A percentile compares a stretch with the other conserved stretches of the same genome.
Conservation (phyloP, 1,140 invertebrate genomes). For the Drosophila cardini region DNA sequence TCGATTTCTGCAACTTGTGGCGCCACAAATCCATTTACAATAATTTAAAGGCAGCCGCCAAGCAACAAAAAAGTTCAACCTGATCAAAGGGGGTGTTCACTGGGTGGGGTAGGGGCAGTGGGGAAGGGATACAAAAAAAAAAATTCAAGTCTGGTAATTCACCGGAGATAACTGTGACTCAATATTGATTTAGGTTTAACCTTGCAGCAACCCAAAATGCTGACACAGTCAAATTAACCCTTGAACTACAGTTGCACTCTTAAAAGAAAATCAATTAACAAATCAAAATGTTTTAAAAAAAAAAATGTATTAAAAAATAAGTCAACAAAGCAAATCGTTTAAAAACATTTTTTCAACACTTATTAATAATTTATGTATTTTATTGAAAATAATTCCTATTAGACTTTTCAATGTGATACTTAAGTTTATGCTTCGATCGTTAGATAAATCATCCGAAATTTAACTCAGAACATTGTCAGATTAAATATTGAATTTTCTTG, state of each 20-base stretch:
- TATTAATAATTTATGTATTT: no score
- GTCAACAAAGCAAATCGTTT: no score
- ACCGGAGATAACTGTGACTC: conserved; percentile 27
- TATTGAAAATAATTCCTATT: no score
- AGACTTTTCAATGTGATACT: no score
- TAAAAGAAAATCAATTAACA: neutral
- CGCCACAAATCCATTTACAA: conserved; percentile 75
- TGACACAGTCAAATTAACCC: neutral
- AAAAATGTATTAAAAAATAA: no score
- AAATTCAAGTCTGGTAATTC: neutral
- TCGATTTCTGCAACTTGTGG: conserved; percentile 75
- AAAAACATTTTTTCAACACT: no score
- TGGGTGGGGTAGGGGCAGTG: neutral
- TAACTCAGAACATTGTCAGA: no score
- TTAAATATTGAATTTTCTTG: no score
- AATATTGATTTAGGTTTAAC: conserved; percentile 48
- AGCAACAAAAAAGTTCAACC: conserved; percentile 6
- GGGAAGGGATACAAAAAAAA: neutral
- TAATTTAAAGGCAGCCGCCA: conserved; percentile 68
- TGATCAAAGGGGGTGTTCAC: neutral
- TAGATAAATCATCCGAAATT: no score
- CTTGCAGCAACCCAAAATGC: conserved; percentile 24
- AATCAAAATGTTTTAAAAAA: neutral
- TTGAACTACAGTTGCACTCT: neutral
- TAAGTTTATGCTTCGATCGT: no score